Base-by-base conservation (phyloP, 2,797 vertebrate genomes). In the Moxostoma hubbsi region DNA sequence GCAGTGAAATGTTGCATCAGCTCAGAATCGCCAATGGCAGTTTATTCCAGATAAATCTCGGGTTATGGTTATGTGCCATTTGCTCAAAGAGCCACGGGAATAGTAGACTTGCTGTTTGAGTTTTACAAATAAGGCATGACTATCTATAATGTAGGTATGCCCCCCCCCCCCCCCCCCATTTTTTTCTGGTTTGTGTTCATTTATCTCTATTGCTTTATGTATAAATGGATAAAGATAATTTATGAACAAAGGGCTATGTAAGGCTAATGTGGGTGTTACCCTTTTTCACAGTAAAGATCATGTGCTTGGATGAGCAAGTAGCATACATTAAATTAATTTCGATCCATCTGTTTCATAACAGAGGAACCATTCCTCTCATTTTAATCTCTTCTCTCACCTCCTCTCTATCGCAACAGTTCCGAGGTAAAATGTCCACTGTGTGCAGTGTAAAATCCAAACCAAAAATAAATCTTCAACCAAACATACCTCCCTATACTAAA, bases 251-350 rank as follows among this genome's bases (percentile, higher is more conserved):
- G 13, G 18, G 74, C 58, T 61, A 7, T 79, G 53, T 63, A 73
- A 69, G 78, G 50, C 57, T 81, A 83, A 80, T 75, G 77, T 76
- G 64, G 62, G 64, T 51, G 77, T 70, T 53, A 66, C 64, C 45
- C 50, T 71, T 77, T 77, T 63, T 45, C 53, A 62, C 73, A 67
- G 80, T 79, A 49, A 63, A 69, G 67, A 69, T 76, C 75, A 55
- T 58, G 74, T 10, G 36, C 73, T 73, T 46, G 70, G 71, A 57
- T 58, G 68, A 49, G 16, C 43, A 76, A 47, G 13, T 66, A 46
- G 24, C 69, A 2, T 12, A 63, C 61, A 80, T 82, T 83, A 80
- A 85, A 82, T 83, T 46, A 36, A 67, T 77, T 86, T 82, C 71
- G 62, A 84, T 84, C 73, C 36, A 45, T 55, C 47, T 72, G 62